phyloP scores from a whole-genome alignment of 2,797 vertebrate species.

The Hydrolagus colliei region DNA sequence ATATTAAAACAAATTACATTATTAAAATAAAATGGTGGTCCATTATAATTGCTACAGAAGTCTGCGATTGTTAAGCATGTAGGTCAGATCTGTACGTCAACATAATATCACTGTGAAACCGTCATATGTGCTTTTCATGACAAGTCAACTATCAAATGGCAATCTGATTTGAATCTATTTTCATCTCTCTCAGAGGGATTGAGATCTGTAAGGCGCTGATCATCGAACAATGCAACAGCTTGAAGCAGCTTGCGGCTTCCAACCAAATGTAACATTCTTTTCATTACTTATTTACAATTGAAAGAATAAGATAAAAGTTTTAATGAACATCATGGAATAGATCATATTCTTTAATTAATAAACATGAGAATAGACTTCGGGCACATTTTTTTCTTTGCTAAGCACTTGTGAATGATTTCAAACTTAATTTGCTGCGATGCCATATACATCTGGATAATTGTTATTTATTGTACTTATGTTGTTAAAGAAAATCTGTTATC shows the following conservation, averaged over 20 bases:
- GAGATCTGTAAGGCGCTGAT: too few species aligned
- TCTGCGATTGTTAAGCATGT: neutral
- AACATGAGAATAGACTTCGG: neutral
- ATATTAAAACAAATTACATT: neutral
- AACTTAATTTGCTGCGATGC: neutral
- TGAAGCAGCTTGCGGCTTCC: too few species aligned
- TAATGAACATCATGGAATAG: too few species aligned
- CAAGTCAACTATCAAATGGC: neutral
- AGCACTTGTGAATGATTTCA: neutral
- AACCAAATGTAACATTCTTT: too few species aligned
- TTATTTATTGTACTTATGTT: slow-evolving; percentile 2
- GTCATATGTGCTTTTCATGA: neutral
- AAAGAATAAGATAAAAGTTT: too few species aligned
- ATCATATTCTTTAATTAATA: neutral
- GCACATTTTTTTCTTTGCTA: neutral
- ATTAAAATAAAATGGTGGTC: neutral
- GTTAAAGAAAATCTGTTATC: neutral
- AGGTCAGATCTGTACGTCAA: too few species aligned
- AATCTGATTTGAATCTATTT: neutral
- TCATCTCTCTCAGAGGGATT: neutral
- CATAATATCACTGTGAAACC: neutral
- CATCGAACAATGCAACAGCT: too few species aligned
- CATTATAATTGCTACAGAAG: neutral
- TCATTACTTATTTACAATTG: too few species aligned
- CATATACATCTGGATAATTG: neutral